A percentile compares a stretch with the other conserved stretches of the same genome.
Evolutionary conservation across 2,888 invertebrate genomes (phyloP).

Genomic region (Chrysomela aeneicollis): DNA sequence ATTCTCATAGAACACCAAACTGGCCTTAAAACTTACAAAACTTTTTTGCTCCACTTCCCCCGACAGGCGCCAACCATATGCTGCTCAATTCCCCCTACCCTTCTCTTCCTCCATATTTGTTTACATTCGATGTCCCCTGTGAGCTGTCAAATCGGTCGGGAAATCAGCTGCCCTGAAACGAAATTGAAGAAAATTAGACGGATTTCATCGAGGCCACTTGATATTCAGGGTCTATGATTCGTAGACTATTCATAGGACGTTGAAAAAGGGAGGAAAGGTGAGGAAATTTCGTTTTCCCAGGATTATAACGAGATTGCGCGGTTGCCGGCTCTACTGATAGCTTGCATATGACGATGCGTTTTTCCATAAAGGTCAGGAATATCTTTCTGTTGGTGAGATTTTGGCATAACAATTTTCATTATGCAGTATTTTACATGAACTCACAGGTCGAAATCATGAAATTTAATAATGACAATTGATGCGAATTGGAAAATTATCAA

Average conservation of each 20-base stretch:
- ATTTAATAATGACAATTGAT: too few relatives aligned
- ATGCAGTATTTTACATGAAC: too few relatives aligned
- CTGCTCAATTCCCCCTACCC: slow-evolving; percentile 2
- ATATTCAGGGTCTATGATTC: not conserved
- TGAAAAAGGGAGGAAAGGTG: not conserved
- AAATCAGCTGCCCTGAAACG: not conserved
- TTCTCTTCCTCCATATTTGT: slow-evolving; percentile 50
- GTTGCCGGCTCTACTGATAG: not conserved
- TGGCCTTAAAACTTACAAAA: not conserved
- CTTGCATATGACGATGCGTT: too few relatives aligned
- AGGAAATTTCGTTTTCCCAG: not conserved
- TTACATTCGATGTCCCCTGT: slow-evolving; percentile 52
- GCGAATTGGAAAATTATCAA: too few relatives aligned
- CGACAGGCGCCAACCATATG: slow-evolving; percentile 38
- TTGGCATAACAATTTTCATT: too few relatives aligned
- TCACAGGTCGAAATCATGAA: too few relatives aligned
- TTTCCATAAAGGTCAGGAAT: too few relatives aligned
- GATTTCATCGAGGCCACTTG: not conserved
- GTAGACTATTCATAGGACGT: not conserved
- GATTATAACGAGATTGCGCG: not conserved
- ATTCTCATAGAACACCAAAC: not conserved
- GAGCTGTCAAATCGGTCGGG: slow-evolving; percentile 45
- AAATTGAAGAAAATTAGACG: not conserved
- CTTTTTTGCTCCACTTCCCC: slow-evolving; percentile 46
- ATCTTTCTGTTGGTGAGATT: too few relatives aligned